Evolutionary conservation across 1,140 invertebrate genomes (phyloP), one percentile per base, ranked within the genome.

Genomic region (Nilaparvata lugens): DNA sequence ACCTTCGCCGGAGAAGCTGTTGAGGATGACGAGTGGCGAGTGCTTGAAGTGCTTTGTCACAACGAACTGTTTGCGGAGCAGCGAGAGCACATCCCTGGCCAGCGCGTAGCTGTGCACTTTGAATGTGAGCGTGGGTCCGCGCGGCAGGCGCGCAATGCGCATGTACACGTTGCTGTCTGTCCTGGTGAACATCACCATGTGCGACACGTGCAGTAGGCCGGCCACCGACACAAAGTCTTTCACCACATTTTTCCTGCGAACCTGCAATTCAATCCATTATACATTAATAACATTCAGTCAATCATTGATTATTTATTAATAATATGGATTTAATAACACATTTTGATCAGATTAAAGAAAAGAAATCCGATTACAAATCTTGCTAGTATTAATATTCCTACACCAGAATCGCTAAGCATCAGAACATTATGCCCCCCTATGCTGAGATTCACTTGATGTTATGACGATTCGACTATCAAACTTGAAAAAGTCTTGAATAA

Each of bases 181-280:
- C 70, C 84, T 83, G 14, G 92, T 93, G 66, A 97, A 91, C 62
- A 92, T 83, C 65, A 87, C 81, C 75, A 97, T 82, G 73, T 97
- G 93, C 4, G 88, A 88, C 1, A 97, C 92, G 73, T 96, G 91
- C 38, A 97, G 80, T 59, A 86, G 79, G 16, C 92, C 87, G 14
- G 93, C 87, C 21, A 96, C 76, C n/a, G 87, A 86, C 0, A 95
- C 81, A 74, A 95, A 97, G 75, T 97, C 95, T 74, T 96, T 95
- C 18, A 97, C 83, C 14, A 85, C 83, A 74, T 97, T 97, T 64
- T 84, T 87, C 71, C 90, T 93, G 57, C 84, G 79, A 70, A 90
- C 86, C 81, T 91, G 70, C 64, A 86, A 40, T 40, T 40, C n/a
- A n/a, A n/a, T n/a, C n/a, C n/a, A n/a, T n/a, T n/a, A n/a, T n/a